Base-by-base conservation (phyloP, 2,888 invertebrate genomes). In the Tanaodytes sp. region DNA sequence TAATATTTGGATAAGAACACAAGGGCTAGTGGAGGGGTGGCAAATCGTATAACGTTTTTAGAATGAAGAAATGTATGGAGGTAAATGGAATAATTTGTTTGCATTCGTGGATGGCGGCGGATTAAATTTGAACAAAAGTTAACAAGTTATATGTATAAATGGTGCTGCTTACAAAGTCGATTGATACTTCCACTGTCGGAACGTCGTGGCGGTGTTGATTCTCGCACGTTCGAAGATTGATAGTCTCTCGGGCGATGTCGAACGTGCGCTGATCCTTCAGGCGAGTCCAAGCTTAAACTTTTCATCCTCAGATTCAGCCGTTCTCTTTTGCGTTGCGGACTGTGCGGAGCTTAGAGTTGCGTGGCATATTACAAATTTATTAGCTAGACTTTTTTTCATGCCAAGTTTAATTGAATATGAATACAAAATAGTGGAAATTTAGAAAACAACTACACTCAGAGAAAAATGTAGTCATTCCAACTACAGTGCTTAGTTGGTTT, bases 271-370 rank as follows among this genome's bases (percentile, higher is more conserved):
- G 94, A 92, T 79, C 94, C 94, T 86, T 97, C 97, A 72, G 97
- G 97, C 27, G 96, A 96, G 86, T 97, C 97, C 90, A 97, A 88
- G 71, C 97, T 97, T 80, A 97, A 91, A 85, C 96, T 96, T 90
- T 98, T 97, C 97, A 97, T 97, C 85, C 97, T 91, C 86, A 97
- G 91, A 88, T 97, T 96, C 87, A 97, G 89, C 88, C 96, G 95
- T 89, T 96, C 96, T 72, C 96, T 92, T 84, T 96, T 91, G 74
- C 84, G 84, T 77, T 84, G 84, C 82, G 97, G 97, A 86, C 96
- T 97, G 87, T 97, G 96, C 79, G 96, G 96, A 85, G 96, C 96
- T 96, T 73, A 42, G 58, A 43, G 51, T 66, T 78, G 77, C 80
- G 79, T 76, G 79, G 81, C 57, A 72, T 64, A 66, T 73, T 72